phyloP scores from a whole-genome alignment of 2,113 vertebrate genomes.

The Ciconia boyciana region DNA sequence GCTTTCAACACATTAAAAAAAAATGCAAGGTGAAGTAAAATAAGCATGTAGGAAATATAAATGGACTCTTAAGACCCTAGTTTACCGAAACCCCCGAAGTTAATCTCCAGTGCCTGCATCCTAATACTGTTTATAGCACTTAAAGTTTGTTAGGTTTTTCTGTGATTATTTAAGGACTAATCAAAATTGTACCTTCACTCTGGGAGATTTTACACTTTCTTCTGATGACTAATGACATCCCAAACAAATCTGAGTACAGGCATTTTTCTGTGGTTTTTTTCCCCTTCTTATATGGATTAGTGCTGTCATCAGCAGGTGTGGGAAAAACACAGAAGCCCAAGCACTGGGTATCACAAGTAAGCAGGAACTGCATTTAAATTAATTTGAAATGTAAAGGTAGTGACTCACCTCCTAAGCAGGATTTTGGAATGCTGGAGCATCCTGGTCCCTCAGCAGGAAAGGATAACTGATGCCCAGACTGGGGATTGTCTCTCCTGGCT shows the following conservation, averaged over 20 bases:
- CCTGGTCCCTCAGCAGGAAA: background rate
- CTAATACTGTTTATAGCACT: background rate
- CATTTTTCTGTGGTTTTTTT: background rate
- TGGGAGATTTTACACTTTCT: background rate
- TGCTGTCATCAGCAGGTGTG: slow-evolving; percentile 35
- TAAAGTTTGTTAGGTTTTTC: background rate
- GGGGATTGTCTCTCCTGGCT: background rate
- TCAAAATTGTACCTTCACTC: slow-evolving; percentile 27
- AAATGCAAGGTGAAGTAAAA: background rate
- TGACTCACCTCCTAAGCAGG: background rate
- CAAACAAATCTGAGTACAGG: slow-evolving; percentile 1
- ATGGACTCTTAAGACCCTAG: background rate
- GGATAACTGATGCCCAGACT: background rate
- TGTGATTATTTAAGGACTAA: slow-evolving; percentile 46
- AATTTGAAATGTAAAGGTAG: slow-evolving; percentile 18
- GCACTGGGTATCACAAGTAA: background rate
- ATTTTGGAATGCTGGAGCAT: background rate
- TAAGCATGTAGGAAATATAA: background rate
- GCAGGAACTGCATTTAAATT: slow-evolving; percentile 30
- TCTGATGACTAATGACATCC: slow-evolving; percentile 42
- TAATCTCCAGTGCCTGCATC: background rate
- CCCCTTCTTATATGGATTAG: background rate
- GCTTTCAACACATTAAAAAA: background rate
- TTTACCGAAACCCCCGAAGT: background rate
- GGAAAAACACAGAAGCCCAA: slow-evolving; percentile 15